Evolutionary conservation across 1,140 invertebrate genomes (phyloP).

Genomic region (Acromyrmex echinatior): DNA sequence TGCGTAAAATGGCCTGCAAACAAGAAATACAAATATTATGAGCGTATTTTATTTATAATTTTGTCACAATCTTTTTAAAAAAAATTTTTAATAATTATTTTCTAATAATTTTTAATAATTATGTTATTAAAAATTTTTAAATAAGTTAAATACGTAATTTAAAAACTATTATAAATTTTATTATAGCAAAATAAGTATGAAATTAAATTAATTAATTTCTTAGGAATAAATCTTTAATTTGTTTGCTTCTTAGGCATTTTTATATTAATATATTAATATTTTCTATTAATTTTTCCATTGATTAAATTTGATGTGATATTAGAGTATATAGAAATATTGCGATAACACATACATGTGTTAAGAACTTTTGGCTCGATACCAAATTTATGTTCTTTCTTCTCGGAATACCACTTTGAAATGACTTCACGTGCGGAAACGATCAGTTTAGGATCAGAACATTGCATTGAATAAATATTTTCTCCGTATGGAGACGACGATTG

Average conservation of each 20-base stretch:
- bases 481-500: slow-evolving; percentile 89
- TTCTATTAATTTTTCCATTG: neutral
- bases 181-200: neutral
- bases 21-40: neutral
- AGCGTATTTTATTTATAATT: neutral
- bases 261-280: too few species aligned
- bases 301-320: neutral
- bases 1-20: slow-evolving; percentile 90
- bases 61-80: too few species aligned
- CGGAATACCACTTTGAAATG: slow-evolving; percentile 90
- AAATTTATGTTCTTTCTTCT: slow-evolving; percentile 89
- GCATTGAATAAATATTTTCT: slow-evolving; percentile 90
- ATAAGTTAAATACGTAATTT: slow-evolving; percentile 2
- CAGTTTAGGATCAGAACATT: slow-evolving; percentile 90
- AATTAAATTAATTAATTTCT: slow-evolving; percentile 5
- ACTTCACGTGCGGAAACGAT: slow-evolving; percentile 89
- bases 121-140: too few species aligned
- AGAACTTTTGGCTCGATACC: slow-evolving; percentile 88
- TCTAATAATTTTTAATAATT: too few species aligned
- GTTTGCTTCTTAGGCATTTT: neutral
- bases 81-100: too few species aligned
- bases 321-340: neutral
- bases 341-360: slow-evolving; percentile 85
- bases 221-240: neutral
- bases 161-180: neutral